phyloP scores from a whole-genome alignment of 2,888 invertebrate species.

The Isoperla grammatica region DNA sequence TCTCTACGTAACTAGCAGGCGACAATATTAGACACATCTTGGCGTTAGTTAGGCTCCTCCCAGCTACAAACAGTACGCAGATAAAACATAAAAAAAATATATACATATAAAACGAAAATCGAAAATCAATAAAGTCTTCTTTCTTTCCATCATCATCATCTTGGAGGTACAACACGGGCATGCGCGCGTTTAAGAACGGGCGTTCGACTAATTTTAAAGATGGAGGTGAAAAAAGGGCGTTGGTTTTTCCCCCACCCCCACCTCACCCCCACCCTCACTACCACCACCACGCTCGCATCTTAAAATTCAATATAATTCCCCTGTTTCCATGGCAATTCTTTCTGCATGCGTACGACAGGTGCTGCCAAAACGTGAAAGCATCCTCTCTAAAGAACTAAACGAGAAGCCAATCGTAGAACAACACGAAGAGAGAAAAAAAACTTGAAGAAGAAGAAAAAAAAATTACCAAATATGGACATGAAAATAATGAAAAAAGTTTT shows the following conservation, averaged over 20 bases:
- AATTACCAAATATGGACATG: slow-evolving; percentile 9
- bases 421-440: not conserved
- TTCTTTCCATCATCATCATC: not conserved
- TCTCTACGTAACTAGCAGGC: too few species aligned
- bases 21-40: not conserved
- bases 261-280: not conserved
- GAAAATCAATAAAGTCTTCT: slow-evolving; percentile 8
- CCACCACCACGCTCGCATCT: slow-evolving; percentile 15
- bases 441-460: slow-evolving; percentile 3
- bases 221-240: slow-evolving; percentile 24
- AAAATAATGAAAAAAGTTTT: not conserved
- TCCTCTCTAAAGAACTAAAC: not conserved
- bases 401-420: not conserved
- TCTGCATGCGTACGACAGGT: slow-evolving; percentile 8
- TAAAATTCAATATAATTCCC: slow-evolving; percentile 24
- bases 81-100: not conserved
- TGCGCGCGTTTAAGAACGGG: not conserved
- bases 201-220: slow-evolving; percentile 14
- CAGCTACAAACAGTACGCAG: not conserved
- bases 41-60: slow-evolving; percentile 1
- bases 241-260: not conserved
- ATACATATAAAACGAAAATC: not conserved
- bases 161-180: too few species aligned
- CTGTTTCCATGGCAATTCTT: slow-evolving; percentile 25
- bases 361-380: not conserved